phyloP scores from a whole-genome alignment of 2,888 invertebrate species.

The Chydorus sphaericus region DNA sequence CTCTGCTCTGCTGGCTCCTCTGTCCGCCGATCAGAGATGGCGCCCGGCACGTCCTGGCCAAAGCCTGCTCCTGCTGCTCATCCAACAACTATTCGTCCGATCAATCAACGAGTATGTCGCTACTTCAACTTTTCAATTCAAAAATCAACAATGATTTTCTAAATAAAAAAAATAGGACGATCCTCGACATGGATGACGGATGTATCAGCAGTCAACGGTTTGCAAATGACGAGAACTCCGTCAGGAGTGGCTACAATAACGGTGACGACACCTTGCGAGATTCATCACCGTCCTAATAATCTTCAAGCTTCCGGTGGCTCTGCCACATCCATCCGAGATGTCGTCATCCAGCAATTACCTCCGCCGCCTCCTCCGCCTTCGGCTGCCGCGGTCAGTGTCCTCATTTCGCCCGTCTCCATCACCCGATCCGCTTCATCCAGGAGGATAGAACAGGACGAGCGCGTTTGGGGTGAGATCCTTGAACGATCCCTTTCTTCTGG shows the following conservation, averaged over 20 bases:
- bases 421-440: no score
- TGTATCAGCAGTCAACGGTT: neutral
- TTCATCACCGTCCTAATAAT: constrained; percentile 1
- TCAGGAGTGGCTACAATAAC: no score
- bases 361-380: constrained; percentile 11
- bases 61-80: constrained; percentile 15
- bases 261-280: neutral
- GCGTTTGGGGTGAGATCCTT: constrained; percentile 58
- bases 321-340: constrained; percentile 9
- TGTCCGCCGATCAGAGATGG: constrained; percentile 32
- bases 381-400: constrained; percentile 17
- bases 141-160: neutral
- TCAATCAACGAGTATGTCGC: neutral
- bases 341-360: constrained; percentile 16
- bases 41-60: constrained; percentile 5
- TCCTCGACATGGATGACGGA: neutral
- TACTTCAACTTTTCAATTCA: neutral
- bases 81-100: constrained; percentile 16
- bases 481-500: constrained; percentile 60
- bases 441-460: constrained; percentile 29
- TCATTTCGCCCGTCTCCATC: neutral
- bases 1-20: constrained; percentile 73
- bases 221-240: no score
- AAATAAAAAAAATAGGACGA: neutral
- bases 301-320: neutral